Percentiles rank a stretch among this genome's conserved stretches.
Evolutionary conservation across 2,113 vertebrate species (phyloP).

Genomic region (Onychostruthus taczanowskii): DNA sequence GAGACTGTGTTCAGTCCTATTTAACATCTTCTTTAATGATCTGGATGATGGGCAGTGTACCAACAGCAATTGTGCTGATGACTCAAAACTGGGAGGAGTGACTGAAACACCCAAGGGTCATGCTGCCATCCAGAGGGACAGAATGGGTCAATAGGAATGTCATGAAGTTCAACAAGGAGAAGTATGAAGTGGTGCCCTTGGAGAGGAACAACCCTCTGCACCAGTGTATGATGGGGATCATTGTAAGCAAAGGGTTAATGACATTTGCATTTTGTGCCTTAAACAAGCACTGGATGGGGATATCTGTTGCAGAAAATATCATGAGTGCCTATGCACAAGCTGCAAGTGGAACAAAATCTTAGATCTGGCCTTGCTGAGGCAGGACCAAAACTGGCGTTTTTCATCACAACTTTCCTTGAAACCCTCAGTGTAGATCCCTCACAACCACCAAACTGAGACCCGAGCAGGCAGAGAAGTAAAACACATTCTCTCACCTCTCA

Average conservation of each 20-base stretch:
- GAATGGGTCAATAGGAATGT: neutral
- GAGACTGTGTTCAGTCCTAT: neutral
- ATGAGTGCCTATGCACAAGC: neutral
- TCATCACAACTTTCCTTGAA: neutral
- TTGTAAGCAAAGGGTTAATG: neutral
- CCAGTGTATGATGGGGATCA: neutral
- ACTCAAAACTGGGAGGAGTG: neutral
- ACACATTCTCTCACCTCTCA: fast-evolving
- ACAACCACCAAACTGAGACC: neutral
- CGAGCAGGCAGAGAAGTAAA: fast-evolving
- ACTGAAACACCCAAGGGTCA: fast-evolving
- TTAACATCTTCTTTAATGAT: neutral
- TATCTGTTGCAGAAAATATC: neutral
- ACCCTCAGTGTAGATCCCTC: neutral
- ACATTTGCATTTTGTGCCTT: neutral
- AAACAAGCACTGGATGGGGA: neutral
- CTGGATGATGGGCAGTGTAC: neutral
- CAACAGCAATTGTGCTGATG: neutral
- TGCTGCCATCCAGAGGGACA: neutral
- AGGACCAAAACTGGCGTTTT: neutral
- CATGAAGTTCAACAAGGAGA: neutral
- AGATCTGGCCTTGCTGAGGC: neutral
- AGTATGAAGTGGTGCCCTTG: neutral
- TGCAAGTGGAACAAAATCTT: neutral
- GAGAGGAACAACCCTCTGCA: neutral